Base-by-base conservation (phyloP, 2,888 invertebrate species). In the Scrobipalpa costella region DNA sequence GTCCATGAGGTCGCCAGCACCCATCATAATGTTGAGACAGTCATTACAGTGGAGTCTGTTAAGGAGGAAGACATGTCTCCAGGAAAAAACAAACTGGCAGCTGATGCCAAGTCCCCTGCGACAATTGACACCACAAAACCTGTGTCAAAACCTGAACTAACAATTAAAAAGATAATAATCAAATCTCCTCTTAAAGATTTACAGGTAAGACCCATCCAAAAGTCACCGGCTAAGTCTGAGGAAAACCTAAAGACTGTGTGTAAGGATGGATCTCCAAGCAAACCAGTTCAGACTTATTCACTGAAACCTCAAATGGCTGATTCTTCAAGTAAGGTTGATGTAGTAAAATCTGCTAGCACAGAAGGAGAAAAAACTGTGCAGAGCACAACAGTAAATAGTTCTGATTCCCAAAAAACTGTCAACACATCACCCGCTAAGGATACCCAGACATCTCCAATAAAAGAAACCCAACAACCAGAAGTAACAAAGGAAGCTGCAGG, bases 11-110 rank as follows among this genome's bases (percentile, higher is more conserved):
- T 80, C 60, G 76, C 82, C 17, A 82, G 79, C 19, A 80, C 82
- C 7, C 78, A 78, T 65, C 78, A 79, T n/a, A 76, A 83, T 71
- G 81, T 89, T 44, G 85, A 89, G 69, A 86, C 83, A 73, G 77
- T 85, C 15, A 79, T 89, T 67, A 79, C 84, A 63, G 85, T 90
- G 8, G 88, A 89, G 71, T 77, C 84, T 71, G 66, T 88, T 11
- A 71, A 77, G 40, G 86, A 86, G 64, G 81, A 78, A 9, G 73
- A 76, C 17, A 71, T 71, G 62, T 68, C 63, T 63, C 68, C 73
- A 58, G 69, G 67, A 47, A 67, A 72, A 59, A 71, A 49, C 52
- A 21, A 61, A 63, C n/a, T n/a, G n/a, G 27, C 38, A 27, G 44
- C 21, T 55, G 64, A 64, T 59, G 64, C 7, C 11, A 49, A 55